Evolutionary conservation across 1,140 invertebrate species (phyloP), one percentile per base, ranked within the genome.

Genomic region (Catajapyx aquilonaris): DNA sequence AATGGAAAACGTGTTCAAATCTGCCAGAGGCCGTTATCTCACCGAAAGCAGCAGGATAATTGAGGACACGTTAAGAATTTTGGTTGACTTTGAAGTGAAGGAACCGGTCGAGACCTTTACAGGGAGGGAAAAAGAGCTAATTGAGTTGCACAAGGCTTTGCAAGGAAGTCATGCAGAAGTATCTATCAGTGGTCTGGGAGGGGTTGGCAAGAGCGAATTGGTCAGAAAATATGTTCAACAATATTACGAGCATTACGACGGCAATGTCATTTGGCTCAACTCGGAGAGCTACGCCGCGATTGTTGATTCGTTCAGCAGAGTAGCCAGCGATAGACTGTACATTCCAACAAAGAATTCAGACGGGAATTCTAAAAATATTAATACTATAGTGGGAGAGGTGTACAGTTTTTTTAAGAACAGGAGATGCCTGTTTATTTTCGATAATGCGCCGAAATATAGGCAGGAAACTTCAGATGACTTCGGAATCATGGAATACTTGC

Each of bases 401-500:
- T 48, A 48, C 37, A 34, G 19, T 15, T 47, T 21, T 23, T 48
- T 48, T 23, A 13, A 22, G 5, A 37, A 44, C n/a, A 25, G 35
- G 18, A 45, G 30, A 23, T 34, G 46, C 30, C 46, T 48, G 18
- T 48, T 48, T 28, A 40, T 48, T 31, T 48, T 48, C 40, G 47
- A 48, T 39, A 48, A 48, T 32, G 47, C 44, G 34, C 22, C 40
- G 34, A 39, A 39, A 25, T 45, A 45, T 37, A 40, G 40, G 41
- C 25, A 4, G 16, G 9, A 31, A 3, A 38, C n/a, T n/a, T n/a
- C 40, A 34, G 20, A 19, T 4, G 41, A 40, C 10, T 2, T 41
- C 13, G 38, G 37, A 4, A 38, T 47, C 11, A 31, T 37, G 3
- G 34, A 34, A 17, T 46, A 42, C 42, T 39, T 46, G 34, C 43